Evolutionary conservation across 2,113 vertebrate genomes (phyloP), one percentile per base, ranked within the genome.

Genomic region (Mus spicilegus): DNA sequence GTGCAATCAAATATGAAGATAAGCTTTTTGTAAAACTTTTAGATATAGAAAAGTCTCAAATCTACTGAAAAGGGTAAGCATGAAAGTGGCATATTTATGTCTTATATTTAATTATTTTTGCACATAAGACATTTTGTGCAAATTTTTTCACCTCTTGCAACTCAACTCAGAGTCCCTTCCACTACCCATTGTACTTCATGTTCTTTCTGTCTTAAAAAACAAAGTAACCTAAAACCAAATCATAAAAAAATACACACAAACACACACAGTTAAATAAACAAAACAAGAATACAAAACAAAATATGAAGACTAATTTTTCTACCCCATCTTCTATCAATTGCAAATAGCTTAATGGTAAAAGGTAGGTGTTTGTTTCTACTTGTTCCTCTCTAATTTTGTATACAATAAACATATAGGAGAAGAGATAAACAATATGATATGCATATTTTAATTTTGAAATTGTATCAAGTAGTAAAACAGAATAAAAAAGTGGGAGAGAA

Each of bases 41-140:
- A 91, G 63, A 89, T 5, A 61, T 92, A 78, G 14, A 56, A 93
- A 93, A 51, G 75, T 65, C 80, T 7, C 30, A 95, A 76, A 95
- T 33, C 11, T 88, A 24, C 33, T 63, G 80, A 6, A 82, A 90
- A 94, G 7, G 9, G 26, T 11, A 65, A 65, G 63, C 8, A 65
- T 28, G 26, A 76, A 87, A 93, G 26, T 51, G 24, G 3, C 5
- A 69, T 54, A 54, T 36, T 84, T 46, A 56, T 46, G 72, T 63
- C 42, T 91, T 7, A 93, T 46, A 65, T 63, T 26, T 19, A 39
- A 17, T n/a, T 61, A 61, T 14, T 26, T 84, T 65, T 46, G 14
- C 26, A 63, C 46, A 81, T 56, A 36, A 22, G 2, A 30, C 26
- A 63, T 6, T 42, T 65, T 61, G 54, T 39, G 39, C 56, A 82